Conservation (phyloP, 1,140 invertebrate species). For the Pogonomyrmex barbatus region DNA sequence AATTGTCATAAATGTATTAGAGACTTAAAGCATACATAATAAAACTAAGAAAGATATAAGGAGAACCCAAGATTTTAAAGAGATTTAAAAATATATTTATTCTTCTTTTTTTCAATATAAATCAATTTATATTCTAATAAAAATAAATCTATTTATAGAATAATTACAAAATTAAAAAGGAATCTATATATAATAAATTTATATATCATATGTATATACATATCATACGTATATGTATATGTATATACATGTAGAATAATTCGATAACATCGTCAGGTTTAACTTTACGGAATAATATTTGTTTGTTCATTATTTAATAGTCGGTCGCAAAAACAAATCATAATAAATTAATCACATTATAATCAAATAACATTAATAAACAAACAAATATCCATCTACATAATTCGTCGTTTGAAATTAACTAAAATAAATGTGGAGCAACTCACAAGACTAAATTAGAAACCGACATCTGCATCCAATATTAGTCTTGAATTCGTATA, state of each 20-base stretch:
- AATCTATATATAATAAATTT: too few species aligned
- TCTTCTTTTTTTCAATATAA: constrained; percentile 28
- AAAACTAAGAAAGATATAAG: background rate
- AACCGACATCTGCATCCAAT: background rate
- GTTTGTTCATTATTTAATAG: background rate
- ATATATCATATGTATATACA: background rate
- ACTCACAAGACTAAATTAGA: background rate
- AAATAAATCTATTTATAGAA: constrained; percentile 24
- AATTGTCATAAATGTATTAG: background rate
- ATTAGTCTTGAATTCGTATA: background rate
- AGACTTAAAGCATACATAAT: constrained; percentile 1
- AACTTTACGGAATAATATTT: background rate
- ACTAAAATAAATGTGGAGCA: background rate
- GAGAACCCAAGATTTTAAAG: background rate
- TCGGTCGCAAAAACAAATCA: background rate
- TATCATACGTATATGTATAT: background rate
- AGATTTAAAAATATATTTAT: constrained; percentile 42
- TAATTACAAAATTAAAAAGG: constrained; percentile 19
- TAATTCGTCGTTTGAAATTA: background rate
- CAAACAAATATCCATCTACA: background rate
- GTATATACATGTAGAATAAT: background rate
- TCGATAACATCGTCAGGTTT: background rate
- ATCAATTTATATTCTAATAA: background rate
- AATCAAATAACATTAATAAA: constrained; percentile 2
- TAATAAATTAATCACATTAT: constrained; percentile 24